phyloP scores from a whole-genome alignment of 2,888 invertebrate genomes.

The Chloromyia formosa region DNA sequence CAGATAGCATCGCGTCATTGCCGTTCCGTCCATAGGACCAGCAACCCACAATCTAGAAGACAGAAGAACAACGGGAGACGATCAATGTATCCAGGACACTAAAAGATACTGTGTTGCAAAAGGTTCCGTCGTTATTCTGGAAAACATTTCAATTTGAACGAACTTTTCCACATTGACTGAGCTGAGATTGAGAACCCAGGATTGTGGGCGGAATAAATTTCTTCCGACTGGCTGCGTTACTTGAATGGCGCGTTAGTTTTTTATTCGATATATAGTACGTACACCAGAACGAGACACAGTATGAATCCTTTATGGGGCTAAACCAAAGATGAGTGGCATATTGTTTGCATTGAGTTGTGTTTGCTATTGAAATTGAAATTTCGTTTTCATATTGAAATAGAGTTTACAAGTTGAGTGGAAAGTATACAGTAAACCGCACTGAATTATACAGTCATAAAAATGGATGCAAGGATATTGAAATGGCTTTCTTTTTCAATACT shows the following conservation, averaged over 20 bases:
- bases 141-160: conserved; percentile 25
- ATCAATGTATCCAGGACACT: no score
- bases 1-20: conserved; percentile 19
- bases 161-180: neutral
- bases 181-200: neutral
- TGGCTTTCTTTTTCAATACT: no score
- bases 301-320: neutral
- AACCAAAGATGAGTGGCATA: neutral
- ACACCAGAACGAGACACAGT: no score
- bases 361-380: neutral
- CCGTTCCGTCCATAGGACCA: neutral
- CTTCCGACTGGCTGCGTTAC: conserved; percentile 3
- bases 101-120: neutral
- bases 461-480: no score
- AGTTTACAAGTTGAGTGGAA: neutral
- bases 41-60: neutral
- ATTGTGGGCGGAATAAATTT: conserved; percentile 29
- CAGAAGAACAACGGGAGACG: neutral
- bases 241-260: neutral
- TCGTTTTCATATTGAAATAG: neutral
- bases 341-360: no score
- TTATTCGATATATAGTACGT: neutral
- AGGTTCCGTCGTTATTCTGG: neutral
- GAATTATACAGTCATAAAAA: no score
- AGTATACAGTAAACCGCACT: neutral